Conservation (phyloP, 2,113 vertebrate genomes). For the Mustelus asterias region DNA sequence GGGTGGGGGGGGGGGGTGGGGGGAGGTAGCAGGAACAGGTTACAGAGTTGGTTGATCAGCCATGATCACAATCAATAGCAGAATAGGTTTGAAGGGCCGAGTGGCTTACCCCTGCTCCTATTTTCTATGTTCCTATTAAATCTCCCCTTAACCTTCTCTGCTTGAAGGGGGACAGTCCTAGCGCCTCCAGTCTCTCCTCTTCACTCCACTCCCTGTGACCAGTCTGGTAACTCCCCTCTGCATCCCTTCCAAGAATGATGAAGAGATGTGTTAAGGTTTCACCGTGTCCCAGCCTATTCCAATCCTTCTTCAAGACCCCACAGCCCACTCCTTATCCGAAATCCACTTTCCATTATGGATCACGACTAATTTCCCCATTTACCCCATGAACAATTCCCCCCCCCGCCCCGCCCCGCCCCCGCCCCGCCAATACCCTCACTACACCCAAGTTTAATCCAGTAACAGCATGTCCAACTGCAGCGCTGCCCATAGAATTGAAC, state of each 20-base stretch:
- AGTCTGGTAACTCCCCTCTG: neutral
- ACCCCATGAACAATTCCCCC: too few relatives aligned
- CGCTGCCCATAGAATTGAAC: too few relatives aligned
- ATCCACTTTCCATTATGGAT: neutral
- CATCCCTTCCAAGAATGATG: neutral
- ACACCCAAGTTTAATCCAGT: too few relatives aligned
- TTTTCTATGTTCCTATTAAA: neutral
- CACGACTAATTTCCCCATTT: neutral
- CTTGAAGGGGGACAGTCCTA: neutral
- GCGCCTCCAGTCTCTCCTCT: neutral
- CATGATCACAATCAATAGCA: too few relatives aligned
- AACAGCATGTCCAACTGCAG: neutral
- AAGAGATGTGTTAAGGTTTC: too few relatives aligned
- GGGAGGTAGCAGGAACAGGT: too few relatives aligned
- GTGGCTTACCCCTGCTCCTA: too few relatives aligned
- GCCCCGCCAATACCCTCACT: too few relatives aligned
- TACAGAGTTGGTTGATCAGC: too few relatives aligned
- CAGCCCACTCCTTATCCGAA: neutral
- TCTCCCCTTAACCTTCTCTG: neutral
- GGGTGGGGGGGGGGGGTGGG: too few relatives aligned
- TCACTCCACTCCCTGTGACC: neutral
- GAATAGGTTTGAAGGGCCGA: too few relatives aligned
- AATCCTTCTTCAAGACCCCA: neutral
- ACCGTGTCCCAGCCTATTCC: neutral
- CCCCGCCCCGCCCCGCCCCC: too few relatives aligned